Conservation (phyloP, 2,113 vertebrate species). For the Psephotus haematonotus region DNA sequence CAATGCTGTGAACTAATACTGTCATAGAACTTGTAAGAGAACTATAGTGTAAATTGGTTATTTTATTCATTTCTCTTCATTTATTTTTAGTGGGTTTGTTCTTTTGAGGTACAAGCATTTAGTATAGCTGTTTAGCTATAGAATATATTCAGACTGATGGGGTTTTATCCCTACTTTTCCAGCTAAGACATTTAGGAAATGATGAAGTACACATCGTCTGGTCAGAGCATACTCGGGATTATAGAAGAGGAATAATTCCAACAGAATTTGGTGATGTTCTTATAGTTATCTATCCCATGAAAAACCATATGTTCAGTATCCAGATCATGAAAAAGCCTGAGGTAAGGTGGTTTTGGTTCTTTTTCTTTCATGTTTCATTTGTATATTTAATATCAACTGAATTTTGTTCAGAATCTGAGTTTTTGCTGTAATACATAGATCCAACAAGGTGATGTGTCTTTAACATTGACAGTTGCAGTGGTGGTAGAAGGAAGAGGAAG, state of each 20-base stretch:
- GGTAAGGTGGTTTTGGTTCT: slow-evolving; percentile 71
- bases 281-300: slow-evolving; percentile 98
- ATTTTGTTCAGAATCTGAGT: neutral
- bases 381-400: neutral
- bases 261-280: slow-evolving; percentile 98
- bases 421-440: neutral
- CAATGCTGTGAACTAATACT: neutral
- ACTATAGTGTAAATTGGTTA: neutral
- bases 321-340: slow-evolving; percentile 98
- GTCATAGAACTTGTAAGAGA: neutral
- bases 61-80: neutral
- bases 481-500: neutral
- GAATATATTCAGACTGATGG: neutral
- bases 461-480: neutral
- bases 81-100: neutral
- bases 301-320: slow-evolving; percentile 98
- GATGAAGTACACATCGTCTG: slow-evolving; percentile 99
- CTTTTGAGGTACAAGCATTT: neutral
- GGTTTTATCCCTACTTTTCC: slow-evolving; percentile 53
- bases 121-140: neutral
- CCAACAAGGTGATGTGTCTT: neutral
- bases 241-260: slow-evolving; percentile 96
- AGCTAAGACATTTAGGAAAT: slow-evolving; percentile 97
- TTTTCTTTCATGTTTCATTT: neutral
- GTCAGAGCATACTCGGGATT: slow-evolving; percentile 98